Base-by-base conservation (phyloP, 2,113 vertebrate species). In the Oreocharis arfaki region DNA sequence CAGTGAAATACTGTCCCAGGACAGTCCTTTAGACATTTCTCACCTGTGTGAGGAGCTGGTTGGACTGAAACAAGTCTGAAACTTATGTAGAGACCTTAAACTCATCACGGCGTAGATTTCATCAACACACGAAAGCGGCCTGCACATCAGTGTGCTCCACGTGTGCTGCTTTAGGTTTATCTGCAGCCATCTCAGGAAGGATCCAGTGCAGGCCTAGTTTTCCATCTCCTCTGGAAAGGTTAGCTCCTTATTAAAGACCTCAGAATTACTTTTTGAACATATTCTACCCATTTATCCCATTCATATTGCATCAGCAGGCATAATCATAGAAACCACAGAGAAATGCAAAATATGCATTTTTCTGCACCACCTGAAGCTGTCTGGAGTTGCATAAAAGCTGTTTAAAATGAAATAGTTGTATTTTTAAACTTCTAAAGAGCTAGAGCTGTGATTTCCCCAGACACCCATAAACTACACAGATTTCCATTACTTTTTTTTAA, bases 401-500 rank as follows among this genome's bases (percentile, higher is more conserved):
- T 63, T 95, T 90, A 77, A 81, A 92, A 77, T 57, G 42, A 84
- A 93, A 81, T 50, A 42, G 30, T 84, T 92, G 12, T 56, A 47
- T 78, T 96, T 92, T 90, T 70, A 89, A 84, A 75, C 83, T 65
- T 90, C 30, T 2, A 87, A 46, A 83, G 33, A 89, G 18, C 63
- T 50, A 63, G 68, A 77, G 39, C 59, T 70, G 68, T 81, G 95
- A 95, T 96, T 95, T 96, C 94, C 92, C 92, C 16, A 32, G 90
- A 70, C 16, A 57, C 64, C 9, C 68, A 93, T 93, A 92, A 92
- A 63, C 83, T 63, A 70, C 85, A 61, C 3, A 86, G 82, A 61
- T 86, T 95, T 90, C 73, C 67, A 86, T 85, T 94, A n/a, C 22
- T 78, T 74, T 86, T 93, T 96, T 95, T 93, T 91, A 88, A 88